Conservation (phyloP, 64 coral and sea anemone species). For the Cladopsammia gracilis region DNA sequence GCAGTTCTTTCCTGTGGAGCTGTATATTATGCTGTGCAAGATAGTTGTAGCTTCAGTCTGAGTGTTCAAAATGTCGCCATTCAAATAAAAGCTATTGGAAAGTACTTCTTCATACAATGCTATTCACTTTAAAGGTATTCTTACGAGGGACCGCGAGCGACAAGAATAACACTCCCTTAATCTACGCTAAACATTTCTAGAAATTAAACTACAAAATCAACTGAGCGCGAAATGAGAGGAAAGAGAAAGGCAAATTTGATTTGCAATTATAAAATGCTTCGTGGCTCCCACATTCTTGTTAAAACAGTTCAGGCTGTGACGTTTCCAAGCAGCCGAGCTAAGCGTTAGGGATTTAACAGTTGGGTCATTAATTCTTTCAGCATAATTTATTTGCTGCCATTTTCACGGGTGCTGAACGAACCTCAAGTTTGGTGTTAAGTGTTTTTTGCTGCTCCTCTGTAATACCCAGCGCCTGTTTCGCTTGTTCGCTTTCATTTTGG, state of each 20-base stretch:
- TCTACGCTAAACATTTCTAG: no score
- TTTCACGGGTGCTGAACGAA: background rate
- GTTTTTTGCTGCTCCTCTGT: conserved; percentile 26
- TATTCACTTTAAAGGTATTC: no score
- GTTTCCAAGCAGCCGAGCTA: background rate
- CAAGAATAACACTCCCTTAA: no score
- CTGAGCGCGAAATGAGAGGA: background rate
- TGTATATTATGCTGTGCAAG: no score
- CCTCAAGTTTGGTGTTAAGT: conserved; percentile 37
- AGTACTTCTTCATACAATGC: no score
- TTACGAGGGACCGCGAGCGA: no score
- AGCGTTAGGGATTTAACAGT: background rate
- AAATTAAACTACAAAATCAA: background rate
- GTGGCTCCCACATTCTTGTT: background rate
- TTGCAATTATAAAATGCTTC: conserved; percentile 9
- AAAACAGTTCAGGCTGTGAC: background rate
- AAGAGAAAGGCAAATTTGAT: background rate
- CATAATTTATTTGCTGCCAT: background rate
- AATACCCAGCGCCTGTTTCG: background rate
- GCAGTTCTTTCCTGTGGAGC: no score
- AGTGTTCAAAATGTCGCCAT: no score
- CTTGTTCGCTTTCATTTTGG: conserved; percentile 7
- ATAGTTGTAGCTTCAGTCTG: no score
- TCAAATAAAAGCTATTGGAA: no score
- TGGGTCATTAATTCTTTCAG: background rate